These are phyloP conservation scores for Mimachlamys varia DNA, from an alignment of 2,888 invertebrate genomes.

Conservation along the genomic window DNA sequence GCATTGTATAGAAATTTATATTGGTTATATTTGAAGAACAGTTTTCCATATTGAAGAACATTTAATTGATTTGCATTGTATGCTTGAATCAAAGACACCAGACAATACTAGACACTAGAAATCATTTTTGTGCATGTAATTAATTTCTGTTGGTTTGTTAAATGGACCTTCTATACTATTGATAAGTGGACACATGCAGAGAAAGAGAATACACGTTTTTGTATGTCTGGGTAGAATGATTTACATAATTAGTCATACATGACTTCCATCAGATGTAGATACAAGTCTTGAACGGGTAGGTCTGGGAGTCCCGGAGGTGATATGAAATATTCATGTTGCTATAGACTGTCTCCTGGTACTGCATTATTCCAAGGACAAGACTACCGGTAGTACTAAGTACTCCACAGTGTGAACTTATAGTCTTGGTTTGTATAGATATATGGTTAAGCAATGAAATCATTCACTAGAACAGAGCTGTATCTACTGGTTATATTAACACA, in stretches of 20 bases:
- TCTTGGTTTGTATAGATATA: neutral
- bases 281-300: neutral
- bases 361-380: neutral
- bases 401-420: neutral
- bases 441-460: neutral
- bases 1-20: too few relatives aligned
- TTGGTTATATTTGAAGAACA: too few relatives aligned
- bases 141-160: neutral
- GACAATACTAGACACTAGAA: too few relatives aligned
- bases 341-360: neutral
- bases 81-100: too few relatives aligned
- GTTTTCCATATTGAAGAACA: too few relatives aligned
- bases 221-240: neutral
- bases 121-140: neutral
- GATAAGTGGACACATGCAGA: too few relatives aligned
- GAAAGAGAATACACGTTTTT: too few relatives aligned
- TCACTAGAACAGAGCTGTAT: too few relatives aligned
- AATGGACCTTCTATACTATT: neutral
- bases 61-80: too few relatives aligned
- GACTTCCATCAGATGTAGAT: neutral
- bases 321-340: neutral
- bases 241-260: neutral
- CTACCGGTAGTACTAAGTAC: too few relatives aligned
- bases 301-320: neutral
- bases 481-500: too few relatives aligned